Percentiles rank a stretch among this genome's conserved stretches.
Conservation (phyloP, 2,797 vertebrate genomes). For the Sarcophilus harrisii region DNA sequence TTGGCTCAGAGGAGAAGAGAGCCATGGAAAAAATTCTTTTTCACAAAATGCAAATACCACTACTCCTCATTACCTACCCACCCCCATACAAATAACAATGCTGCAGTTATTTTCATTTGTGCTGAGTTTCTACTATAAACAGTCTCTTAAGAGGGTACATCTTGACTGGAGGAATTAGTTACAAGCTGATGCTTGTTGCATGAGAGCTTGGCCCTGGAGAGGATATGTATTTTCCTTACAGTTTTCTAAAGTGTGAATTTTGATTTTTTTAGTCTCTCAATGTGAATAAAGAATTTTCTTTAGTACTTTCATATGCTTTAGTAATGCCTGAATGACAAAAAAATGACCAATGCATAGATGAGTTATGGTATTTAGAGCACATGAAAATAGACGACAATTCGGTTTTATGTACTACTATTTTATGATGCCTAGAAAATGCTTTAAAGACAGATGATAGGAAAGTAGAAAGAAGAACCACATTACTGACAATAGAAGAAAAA, state of each 20-base stretch:
- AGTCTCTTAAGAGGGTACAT: slow-evolving; percentile 47
- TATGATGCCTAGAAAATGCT: slow-evolving; percentile 53
- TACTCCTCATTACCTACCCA: background rate
- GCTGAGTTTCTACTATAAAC: slow-evolving; percentile 62
- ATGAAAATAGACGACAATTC: slow-evolving; percentile 71
- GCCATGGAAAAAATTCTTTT: background rate
- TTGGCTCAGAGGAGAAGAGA: background rate
- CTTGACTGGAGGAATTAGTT: slow-evolving; percentile 43
- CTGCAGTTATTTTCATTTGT: slow-evolving; percentile 22
- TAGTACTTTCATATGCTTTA: slow-evolving; percentile 63
- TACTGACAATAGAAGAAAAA: slow-evolving; percentile 20
- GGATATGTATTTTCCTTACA: slow-evolving; percentile 45
- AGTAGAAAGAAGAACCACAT: slow-evolving; percentile 40
- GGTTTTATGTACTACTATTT: slow-evolving; percentile 74
- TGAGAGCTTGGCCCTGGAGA: slow-evolving; percentile 47
- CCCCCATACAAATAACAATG: background rate
- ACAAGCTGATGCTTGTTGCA: slow-evolving; percentile 52
- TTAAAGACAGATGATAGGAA: slow-evolving; percentile 59
- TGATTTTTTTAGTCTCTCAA: slow-evolving; percentile 62
- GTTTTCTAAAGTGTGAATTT: slow-evolving; percentile 59
- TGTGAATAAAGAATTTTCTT: slow-evolving; percentile 65
- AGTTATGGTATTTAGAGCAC: slow-evolving; percentile 68
- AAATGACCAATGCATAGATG: slow-evolving; percentile 66
- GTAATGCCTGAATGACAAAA: slow-evolving; percentile 63
- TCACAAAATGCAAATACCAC: slow-evolving; percentile 31